Percentiles rank a stretch among this genome's conserved stretches.
These are phyloP conservation scores for Drosophila nr. medialis DNA, from an alignment of 2,888 invertebrate species.

Conservation along the genomic window DNA sequence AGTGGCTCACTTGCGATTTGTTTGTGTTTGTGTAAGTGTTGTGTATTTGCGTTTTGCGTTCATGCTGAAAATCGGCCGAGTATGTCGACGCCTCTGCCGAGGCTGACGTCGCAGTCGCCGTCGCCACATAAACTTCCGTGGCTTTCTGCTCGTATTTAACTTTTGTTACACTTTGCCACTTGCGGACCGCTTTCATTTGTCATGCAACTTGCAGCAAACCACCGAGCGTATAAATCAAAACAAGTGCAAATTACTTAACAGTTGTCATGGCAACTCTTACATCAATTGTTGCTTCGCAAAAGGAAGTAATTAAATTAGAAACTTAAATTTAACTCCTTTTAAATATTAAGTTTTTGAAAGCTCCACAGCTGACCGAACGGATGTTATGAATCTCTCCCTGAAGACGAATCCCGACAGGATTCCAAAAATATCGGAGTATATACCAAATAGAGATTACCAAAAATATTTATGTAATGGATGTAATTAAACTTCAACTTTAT, in stretches of 20 bases:
- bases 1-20: slow-evolving; percentile 70
- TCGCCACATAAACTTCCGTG: slow-evolving; percentile 57
- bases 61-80: slow-evolving; percentile 50
- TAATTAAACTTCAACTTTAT: background rate
- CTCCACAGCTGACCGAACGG: background rate
- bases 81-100: slow-evolving; percentile 26
- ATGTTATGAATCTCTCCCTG: background rate
- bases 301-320: background rate
- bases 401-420: background rate
- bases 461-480: background rate
- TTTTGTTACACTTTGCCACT: slow-evolving; percentile 44
- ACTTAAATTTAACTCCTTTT: background rate
- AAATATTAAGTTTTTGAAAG: too few species aligned
- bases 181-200: slow-evolving; percentile 32
- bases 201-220: slow-evolving; percentile 18
- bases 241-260: background rate
- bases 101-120: slow-evolving; percentile 14
- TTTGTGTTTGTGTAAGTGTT: slow-evolving; percentile 33
- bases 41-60: slow-evolving; percentile 36
- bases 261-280: background rate
- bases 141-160: slow-evolving; percentile 50
- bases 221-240: background rate
- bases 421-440: background rate
- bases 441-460: background rate
- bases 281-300: background rate